Evolutionary conservation across 2,888 invertebrate species (phyloP), one percentile per base, ranked within the genome.

Genomic region (Machimus rusticus): DNA sequence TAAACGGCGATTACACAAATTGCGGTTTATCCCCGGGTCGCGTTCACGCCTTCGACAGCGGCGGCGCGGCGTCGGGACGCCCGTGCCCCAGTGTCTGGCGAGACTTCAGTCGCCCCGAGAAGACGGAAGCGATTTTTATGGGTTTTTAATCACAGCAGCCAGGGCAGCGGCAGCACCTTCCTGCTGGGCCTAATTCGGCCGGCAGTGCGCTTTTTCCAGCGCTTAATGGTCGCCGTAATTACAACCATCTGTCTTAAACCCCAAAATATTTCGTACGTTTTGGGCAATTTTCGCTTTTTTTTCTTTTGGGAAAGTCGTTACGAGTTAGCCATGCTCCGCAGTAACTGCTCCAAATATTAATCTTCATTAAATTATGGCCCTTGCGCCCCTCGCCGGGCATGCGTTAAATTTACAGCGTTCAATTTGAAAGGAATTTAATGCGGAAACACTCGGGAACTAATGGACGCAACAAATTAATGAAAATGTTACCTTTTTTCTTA

Each of bases 1-100:
- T 87, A 87, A 87, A 87, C 87, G 79, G 57, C 74, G 74, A 87
- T 87, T 87, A 79, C 81, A 79, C 81, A 85, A 74, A 85, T 74
- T 74, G 74, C 23, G 37, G 16, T 46, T 85, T 74, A 46, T 74
- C 12, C 37, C 85, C 43, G 74, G 74, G 23, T 66, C 74, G 46
- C 19, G 31, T 74, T 85, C 43, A 85, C 85, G 85, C 74, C 85
- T 46, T 37, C 37, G n/a, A n/a, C n/a, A 57, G 31, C 6, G 16
- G 16, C 16, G 43, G 12, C 12, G 14, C 28, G 28, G 43, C 12
- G 12, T 43, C 43, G 43, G 12, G 43, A 34, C 34, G 34, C 12
- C 43, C 43, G 12, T 4, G 37, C 39, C 31, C 23, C 28, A n/a
- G 23, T 5, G 46, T 16, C 28, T 74, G 74, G 74, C 66, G 9